Conservation (phyloP, 2,797 vertebrate genomes). For the Steatocranus sp. region DNA sequence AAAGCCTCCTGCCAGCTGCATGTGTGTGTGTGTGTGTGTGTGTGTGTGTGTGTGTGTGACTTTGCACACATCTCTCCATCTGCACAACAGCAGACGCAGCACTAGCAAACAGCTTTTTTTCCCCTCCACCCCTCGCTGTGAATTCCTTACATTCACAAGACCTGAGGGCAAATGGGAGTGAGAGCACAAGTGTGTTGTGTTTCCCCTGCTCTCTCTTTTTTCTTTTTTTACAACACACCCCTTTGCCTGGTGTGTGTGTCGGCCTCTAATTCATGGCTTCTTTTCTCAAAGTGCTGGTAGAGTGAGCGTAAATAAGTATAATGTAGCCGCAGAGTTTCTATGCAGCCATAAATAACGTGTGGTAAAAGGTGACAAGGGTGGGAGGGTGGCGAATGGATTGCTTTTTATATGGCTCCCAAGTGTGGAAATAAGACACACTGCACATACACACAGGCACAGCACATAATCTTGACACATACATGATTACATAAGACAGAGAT, state of each 20-base stretch:
- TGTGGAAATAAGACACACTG: constrained; percentile 30
- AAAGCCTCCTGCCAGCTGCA: constrained; percentile 7
- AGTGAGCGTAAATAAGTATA: constrained; percentile 53
- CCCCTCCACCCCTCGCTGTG: constrained; percentile 54
- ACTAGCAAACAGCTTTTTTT: constrained; percentile 21
- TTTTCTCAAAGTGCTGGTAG: constrained; percentile 54
- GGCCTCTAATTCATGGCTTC: constrained; percentile 34
- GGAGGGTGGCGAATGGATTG: constrained; percentile 1
- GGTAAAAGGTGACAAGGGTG: constrained; percentile 34
- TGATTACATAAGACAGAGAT: constrained; percentile 31
- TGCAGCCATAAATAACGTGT: constrained; percentile 54
- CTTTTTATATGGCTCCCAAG: constrained; percentile 53
- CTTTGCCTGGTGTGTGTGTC: constrained; percentile 1
- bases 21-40: background rate
- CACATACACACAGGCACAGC: background rate
- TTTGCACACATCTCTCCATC: constrained; percentile 29
- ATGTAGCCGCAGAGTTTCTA: constrained; percentile 41
- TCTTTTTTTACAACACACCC: constrained; percentile 33
- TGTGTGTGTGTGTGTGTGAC: background rate
- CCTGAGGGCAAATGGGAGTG: constrained; percentile 50
- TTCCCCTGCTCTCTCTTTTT: constrained; percentile 4
- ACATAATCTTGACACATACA: background rate
- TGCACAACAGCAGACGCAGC: constrained; percentile 44
- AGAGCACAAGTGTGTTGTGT: constrained; percentile 44
- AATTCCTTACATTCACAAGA: constrained; percentile 69